A percentile compares a stretch with the other conserved stretches of the same genome.
Conservation (phyloP, 2,888 invertebrate genomes). For the Drosophila meridiana region DNA sequence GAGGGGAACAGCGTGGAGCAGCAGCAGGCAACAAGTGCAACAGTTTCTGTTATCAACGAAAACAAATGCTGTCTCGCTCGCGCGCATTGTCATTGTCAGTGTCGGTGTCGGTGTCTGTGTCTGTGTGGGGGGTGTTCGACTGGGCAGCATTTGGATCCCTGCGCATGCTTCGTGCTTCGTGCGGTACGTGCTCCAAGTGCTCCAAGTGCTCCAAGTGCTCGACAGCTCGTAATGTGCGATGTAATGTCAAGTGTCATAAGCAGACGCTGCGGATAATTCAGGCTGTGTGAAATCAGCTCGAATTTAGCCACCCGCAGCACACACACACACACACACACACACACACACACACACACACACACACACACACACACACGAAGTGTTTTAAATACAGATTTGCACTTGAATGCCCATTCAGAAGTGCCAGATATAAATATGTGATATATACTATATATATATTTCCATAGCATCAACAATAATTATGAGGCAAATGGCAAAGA, state of each 20-base stretch:
- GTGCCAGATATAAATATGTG: constrained; percentile 1
- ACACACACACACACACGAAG: constrained; percentile 12
- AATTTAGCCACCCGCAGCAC: constrained; percentile 3
- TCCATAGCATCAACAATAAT: constrained; percentile 9
- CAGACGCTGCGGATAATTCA: constrained; percentile 32
- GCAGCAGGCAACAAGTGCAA: constrained; percentile 7
- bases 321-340: constrained; percentile 7
- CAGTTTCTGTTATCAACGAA: constrained; percentile 13
- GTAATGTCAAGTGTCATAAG: constrained; percentile 51
- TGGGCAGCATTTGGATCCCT: constrained; percentile 5
- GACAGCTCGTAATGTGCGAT: constrained; percentile 33
- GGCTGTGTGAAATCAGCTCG: constrained; percentile 4
- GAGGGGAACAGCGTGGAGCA: not conserved
- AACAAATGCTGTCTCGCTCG: not conserved
- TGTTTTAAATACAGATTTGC: constrained; percentile 36
- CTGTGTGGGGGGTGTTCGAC: not conserved
- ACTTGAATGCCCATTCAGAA: constrained; percentile 32
- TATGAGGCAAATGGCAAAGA: constrained; percentile 1
- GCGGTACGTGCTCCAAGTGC: constrained; percentile 35
- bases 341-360: constrained; percentile 8
- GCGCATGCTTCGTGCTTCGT: constrained; percentile 13
- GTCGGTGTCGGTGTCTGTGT: not conserved
- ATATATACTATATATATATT: constrained; percentile 2
- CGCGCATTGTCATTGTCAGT: not conserved
- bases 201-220: constrained; percentile 26